Conservation (phyloP, 2,113 vertebrate species). For the Pandion haliaetus region DNA sequence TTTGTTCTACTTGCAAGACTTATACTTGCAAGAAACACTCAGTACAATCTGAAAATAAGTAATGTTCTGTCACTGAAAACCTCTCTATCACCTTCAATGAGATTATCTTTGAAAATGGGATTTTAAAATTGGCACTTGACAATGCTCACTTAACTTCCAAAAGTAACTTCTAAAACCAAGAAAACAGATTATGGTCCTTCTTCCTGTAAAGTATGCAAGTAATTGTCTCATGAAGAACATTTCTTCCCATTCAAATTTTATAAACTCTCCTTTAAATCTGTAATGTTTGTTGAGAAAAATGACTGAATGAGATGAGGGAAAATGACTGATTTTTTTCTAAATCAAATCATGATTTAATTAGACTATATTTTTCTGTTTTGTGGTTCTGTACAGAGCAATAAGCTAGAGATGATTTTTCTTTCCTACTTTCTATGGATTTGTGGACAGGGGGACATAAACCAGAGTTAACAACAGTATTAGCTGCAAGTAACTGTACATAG, state of each 20-base stretch:
- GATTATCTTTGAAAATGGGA: background rate
- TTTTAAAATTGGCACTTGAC: background rate
- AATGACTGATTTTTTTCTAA: background rate
- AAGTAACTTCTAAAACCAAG: background rate
- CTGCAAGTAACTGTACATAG: background rate
- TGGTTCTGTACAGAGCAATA: background rate
- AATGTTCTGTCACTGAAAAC: background rate
- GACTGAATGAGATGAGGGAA: background rate
- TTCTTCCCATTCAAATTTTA: background rate
- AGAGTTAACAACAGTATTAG: background rate
- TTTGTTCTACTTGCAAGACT: background rate
- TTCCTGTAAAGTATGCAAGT: background rate
- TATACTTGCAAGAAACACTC: background rate
- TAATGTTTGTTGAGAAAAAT: background rate
- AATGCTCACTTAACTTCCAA: background rate
- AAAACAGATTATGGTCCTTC: background rate
- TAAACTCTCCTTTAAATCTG: background rate
- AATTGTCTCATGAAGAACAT: background rate
- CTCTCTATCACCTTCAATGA: background rate
- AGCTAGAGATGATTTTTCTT: background rate
- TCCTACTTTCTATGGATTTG: background rate
- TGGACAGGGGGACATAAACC: background rate
- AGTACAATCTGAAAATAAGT: background rate
- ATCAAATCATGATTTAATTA: background rate
- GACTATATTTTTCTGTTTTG: background rate